Percentiles rank a stretch among this genome's conserved stretches.
Conservation (phyloP, 2,797 vertebrate genomes). For the Emys orbicularis region DNA sequence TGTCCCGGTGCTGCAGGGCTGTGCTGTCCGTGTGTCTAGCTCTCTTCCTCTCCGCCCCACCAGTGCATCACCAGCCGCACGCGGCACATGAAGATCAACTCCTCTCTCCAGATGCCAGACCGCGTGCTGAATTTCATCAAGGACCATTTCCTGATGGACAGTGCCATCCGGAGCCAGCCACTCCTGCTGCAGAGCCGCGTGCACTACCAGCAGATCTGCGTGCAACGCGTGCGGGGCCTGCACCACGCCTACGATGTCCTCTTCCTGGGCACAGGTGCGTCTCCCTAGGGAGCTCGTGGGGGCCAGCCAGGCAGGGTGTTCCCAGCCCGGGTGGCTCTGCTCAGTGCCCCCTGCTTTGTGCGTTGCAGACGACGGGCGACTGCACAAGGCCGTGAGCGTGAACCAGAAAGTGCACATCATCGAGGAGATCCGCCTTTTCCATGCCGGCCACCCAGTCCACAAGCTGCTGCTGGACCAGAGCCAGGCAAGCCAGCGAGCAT, state of each 20-base stretch:
- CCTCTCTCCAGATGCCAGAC: constrained; percentile 95
- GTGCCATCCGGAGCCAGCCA: constrained; percentile 88
- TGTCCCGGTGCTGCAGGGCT: too few relatives aligned
- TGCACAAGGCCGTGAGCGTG: constrained; percentile 93
- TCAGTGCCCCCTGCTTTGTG: background rate
- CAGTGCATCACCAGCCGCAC: constrained; percentile 93
- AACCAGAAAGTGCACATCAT: constrained; percentile 89
- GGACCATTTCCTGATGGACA: constrained; percentile 98
- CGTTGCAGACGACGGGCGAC: constrained; percentile 88
- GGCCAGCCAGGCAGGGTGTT: rapidly evolving
- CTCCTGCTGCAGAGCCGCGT: constrained; percentile 90
- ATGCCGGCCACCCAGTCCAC: constrained; percentile 84
- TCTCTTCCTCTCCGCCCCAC: background rate
- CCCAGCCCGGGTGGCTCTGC: rapidly evolving
- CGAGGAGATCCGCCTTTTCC: constrained; percentile 92
- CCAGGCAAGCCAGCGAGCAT: constrained; percentile 23
- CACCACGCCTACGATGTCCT: constrained; percentile 87
- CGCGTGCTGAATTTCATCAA: constrained; percentile 97
- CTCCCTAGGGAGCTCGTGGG: rapidly evolving
- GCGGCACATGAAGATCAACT: constrained; percentile 88
- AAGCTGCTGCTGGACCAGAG: constrained; percentile 90
- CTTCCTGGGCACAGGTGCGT: constrained; percentile 93
- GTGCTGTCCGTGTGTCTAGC: background rate
- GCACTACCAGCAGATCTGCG: constrained; percentile 90
- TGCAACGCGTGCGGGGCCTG: constrained; percentile 84